Evolutionary conservation across 2,113 vertebrate species (phyloP).

Genomic region (Pitta sordida): DNA sequence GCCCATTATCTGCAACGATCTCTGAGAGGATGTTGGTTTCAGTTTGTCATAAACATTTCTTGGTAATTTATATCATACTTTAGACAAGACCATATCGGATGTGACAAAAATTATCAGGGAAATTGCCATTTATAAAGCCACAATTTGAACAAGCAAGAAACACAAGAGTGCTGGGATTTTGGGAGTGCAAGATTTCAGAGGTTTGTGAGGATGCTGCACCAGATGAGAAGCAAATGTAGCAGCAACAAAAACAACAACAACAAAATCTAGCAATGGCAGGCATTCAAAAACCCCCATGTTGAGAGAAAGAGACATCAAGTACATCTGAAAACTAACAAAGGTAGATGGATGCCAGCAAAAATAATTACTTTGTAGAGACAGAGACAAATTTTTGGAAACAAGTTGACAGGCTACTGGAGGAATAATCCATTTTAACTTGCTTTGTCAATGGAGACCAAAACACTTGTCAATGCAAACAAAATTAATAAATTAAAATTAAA

Average conservation of each 20-base stretch:
- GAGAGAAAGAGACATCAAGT: constrained; percentile 38
- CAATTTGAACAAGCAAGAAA: not conserved
- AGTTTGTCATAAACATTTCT: not conserved
- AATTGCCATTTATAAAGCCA: not conserved
- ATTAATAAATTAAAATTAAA: not conserved
- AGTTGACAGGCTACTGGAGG: not conserved
- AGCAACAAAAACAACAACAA: not conserved
- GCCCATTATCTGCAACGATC: not conserved
- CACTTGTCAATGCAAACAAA: not conserved
- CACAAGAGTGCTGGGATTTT: not conserved
- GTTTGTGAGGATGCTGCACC: not conserved
- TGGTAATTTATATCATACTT: not conserved
- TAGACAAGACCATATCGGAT: not conserved
- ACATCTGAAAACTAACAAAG: constrained; percentile 3
- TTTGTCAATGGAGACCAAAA: not conserved
- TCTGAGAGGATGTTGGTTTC: not conserved
- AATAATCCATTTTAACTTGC: not conserved
- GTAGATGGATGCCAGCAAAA: constrained; percentile 42
- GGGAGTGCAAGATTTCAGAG: accelerated
- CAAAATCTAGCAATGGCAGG: not conserved
- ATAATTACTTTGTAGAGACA: constrained; percentile 21
- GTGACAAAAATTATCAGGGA: not conserved
- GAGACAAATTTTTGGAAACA: not conserved
- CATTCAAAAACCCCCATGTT: not conserved
- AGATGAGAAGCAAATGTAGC: constrained; percentile 12